phyloP scores from a whole-genome alignment of 2,113 vertebrate genomes.

The Calidris pygmaea region DNA sequence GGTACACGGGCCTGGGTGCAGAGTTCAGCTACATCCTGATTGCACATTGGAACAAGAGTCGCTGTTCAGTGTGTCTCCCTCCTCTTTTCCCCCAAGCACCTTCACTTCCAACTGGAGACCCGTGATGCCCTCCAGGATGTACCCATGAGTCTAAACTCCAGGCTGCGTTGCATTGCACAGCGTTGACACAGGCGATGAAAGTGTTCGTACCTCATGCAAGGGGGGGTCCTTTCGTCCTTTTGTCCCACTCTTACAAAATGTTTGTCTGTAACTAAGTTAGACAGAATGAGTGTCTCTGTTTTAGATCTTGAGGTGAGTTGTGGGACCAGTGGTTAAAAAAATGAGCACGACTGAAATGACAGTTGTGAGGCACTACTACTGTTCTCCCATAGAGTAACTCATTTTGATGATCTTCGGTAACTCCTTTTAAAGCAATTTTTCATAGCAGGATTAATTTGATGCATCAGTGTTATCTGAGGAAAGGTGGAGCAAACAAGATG shows the following conservation, averaged over 20 bases:
- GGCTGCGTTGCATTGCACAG: not conserved
- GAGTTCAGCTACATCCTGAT: not conserved
- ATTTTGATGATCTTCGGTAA: not conserved
- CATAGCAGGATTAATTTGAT: not conserved
- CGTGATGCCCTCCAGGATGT: not conserved
- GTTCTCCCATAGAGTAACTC: not conserved
- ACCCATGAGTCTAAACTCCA: not conserved
- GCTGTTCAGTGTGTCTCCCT: not conserved
- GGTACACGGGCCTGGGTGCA: not conserved
- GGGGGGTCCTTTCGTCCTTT: not conserved
- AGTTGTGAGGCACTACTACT: not conserved
- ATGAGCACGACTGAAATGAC: not conserved
- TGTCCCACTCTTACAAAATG: not conserved
- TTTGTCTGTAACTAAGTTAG: not conserved
- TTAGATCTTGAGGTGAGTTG: not conserved
- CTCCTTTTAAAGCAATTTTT: not conserved
- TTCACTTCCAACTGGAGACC: not conserved
- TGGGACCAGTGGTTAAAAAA: not conserved
- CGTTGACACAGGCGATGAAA: rapidly evolving
- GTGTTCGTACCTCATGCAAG: not conserved
- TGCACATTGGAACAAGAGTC: not conserved
- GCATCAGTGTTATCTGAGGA: not conserved
- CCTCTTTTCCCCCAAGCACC: not conserved
- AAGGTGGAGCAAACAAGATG: slow-evolving; percentile 10
- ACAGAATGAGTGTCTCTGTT: not conserved